Conservation (phyloP, 2,113 vertebrate genomes). For the Chaetodon trifascialis region DNA sequence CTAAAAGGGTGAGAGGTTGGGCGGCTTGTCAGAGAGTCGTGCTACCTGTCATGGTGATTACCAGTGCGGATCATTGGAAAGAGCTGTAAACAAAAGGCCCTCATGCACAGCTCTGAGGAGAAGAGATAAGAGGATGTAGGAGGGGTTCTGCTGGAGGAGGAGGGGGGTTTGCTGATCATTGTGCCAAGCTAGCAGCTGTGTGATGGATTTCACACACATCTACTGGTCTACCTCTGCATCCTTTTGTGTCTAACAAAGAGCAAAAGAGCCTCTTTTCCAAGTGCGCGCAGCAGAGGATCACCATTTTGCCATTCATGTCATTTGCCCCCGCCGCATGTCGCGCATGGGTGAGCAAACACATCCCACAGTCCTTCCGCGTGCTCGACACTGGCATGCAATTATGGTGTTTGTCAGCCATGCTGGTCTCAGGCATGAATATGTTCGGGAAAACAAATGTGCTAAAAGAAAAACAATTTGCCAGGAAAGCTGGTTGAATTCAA, state of each 20-base stretch:
- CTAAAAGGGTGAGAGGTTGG: slow-evolving; percentile 22
- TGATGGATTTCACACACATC: slow-evolving; percentile 69
- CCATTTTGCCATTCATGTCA: slow-evolving; percentile 49
- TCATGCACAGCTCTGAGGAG: slow-evolving; percentile 62
- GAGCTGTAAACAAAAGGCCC: slow-evolving; percentile 71
- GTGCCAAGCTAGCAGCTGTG: slow-evolving; percentile 67
- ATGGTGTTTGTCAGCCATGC: slow-evolving; percentile 33
- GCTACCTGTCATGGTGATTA: slow-evolving; percentile 63
- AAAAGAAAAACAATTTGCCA: slow-evolving; percentile 26
- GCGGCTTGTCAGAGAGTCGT: slow-evolving; percentile 16
- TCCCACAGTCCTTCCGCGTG: slow-evolving; percentile 40
- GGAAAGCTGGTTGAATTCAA: slow-evolving; percentile 25
- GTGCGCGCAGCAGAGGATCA: slow-evolving; percentile 26
- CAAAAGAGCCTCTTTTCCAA: slow-evolving; percentile 32
- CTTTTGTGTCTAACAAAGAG: slow-evolving; percentile 58
- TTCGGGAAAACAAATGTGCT: slow-evolving; percentile 19
- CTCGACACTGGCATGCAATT: slow-evolving; percentile 59
- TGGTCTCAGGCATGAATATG: slow-evolving; percentile 31
- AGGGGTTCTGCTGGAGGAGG: slow-evolving; percentile 7
- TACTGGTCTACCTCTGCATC: slow-evolving; percentile 54
- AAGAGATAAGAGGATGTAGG: slow-evolving; percentile 69
- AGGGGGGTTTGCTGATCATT: slow-evolving; percentile 39
- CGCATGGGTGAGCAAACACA: slow-evolving; percentile 62
- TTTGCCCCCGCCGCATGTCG: slow-evolving; percentile 42
- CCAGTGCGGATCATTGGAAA: slow-evolving; percentile 34